phyloP scores from a whole-genome alignment of 1,140 invertebrate genomes.

The Tetramorium simillimum region DNA sequence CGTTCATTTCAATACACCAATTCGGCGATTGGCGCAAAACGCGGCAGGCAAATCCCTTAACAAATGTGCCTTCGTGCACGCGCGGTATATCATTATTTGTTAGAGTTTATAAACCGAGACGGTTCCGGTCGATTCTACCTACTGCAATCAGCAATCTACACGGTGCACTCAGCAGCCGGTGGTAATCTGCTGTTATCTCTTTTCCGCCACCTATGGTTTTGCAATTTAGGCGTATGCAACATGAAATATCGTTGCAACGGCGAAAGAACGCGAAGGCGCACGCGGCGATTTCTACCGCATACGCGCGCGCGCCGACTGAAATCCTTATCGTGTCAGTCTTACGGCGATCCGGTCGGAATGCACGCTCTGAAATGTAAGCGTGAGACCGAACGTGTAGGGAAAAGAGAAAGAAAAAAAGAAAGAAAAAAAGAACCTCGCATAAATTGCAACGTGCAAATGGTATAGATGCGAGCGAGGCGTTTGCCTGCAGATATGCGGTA shows the following conservation, averaged over 20 bases:
- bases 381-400: background rate
- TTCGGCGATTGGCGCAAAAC: constrained; percentile 1
- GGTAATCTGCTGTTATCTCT: constrained; percentile 38
- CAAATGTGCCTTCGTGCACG: constrained; percentile 17
- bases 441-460: constrained; percentile 1
- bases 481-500: background rate
- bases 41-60: background rate
- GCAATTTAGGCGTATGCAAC: constrained; percentile 42
- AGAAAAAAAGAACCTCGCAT: background rate
- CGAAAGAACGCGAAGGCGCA: background rate
- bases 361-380: constrained; percentile 16
- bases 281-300: constrained; percentile 39
- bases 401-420: background rate
- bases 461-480: background rate
- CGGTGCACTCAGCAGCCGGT: background rate
- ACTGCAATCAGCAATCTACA: constrained; percentile 30
- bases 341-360: constrained; percentile 15
- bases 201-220: constrained; percentile 39
- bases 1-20: constrained; percentile 20
- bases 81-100: constrained; percentile 35
- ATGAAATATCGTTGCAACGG: constrained; percentile 34
- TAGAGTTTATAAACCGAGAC: constrained; percentile 46
- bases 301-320: constrained; percentile 18
- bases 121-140: constrained; percentile 31
- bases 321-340: constrained; percentile 25